A percentile compares a stretch with the other conserved stretches of the same genome.
Evolutionary conservation across 2,113 vertebrate genomes (phyloP).

Genomic region (Machaerirhynchus nigripectus): DNA sequence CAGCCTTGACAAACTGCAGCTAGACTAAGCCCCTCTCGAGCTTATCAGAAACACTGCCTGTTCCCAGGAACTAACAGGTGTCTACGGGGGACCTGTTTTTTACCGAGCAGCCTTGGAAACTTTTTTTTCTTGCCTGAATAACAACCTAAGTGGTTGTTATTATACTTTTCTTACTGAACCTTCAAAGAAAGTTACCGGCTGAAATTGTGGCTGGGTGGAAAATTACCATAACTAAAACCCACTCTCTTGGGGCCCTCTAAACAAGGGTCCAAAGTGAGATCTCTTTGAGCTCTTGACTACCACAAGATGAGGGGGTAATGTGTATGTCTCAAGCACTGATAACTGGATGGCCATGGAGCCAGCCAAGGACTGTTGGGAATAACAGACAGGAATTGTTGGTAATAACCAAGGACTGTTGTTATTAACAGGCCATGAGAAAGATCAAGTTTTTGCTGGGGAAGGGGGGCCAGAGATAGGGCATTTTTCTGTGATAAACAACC

Average conservation of each 20-base stretch:
- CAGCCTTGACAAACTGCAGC: accelerated
- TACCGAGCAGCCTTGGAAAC: not conserved
- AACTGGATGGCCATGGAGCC: not conserved
- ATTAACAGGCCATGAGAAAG: not conserved
- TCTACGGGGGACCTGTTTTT: not conserved
- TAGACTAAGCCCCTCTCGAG: not conserved
- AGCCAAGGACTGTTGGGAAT: not conserved
- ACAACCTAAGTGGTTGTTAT: not conserved
- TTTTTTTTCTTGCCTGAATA: not conserved
- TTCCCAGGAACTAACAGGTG: not conserved
- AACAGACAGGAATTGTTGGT: not conserved
- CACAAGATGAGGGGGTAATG: not conserved
- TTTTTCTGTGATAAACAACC: not conserved
- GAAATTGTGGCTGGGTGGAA: not conserved
- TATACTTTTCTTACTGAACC: not conserved
- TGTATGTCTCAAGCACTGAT: not conserved
- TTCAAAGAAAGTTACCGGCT: not conserved
- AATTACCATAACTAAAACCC: not conserved
- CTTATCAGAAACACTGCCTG: not conserved
- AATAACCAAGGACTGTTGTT: not conserved
- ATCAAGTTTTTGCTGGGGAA: not conserved
- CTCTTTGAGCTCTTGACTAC: not conserved
- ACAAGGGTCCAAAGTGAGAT: not conserved
- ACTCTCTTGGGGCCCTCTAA: not conserved
- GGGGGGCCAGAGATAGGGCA: not conserved